These are phyloP conservation scores for Leucopternis melanops DNA, from an alignment of 2,113 vertebrate genomes.

Conservation along the genomic window DNA sequence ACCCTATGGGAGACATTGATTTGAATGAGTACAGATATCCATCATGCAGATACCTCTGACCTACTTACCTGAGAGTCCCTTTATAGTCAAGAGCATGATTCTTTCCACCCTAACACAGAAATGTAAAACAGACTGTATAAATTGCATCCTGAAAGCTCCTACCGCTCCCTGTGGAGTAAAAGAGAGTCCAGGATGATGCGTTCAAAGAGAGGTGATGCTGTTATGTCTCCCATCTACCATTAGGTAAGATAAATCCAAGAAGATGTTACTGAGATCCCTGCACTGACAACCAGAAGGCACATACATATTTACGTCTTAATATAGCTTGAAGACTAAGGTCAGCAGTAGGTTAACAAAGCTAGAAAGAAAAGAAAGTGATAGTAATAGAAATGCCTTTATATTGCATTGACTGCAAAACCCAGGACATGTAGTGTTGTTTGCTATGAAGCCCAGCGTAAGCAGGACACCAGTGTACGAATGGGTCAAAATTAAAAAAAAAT, in stretches of 20 bases:
- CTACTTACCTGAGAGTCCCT: not conserved
- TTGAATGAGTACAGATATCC: not conserved
- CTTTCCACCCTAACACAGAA: not conserved
- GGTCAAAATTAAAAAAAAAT: not conserved
- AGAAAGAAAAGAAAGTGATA: not conserved
- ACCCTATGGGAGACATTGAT: not conserved
- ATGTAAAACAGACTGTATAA: not conserved
- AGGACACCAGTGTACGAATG: not conserved
- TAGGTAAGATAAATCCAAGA: not conserved
- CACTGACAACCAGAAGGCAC: not conserved
- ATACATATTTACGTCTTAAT: not conserved
- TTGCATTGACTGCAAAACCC: not conserved
- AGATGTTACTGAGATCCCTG: not conserved
- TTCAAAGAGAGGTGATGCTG: not conserved
- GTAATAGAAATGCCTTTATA: not conserved
- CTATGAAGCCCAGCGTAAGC: fast-evolving
- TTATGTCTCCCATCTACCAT: not conserved
- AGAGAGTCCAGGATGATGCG: not conserved
- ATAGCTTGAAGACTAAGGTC: not conserved
- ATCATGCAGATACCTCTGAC: not conserved
- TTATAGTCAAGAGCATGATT: not conserved
- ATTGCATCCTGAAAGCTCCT: not conserved
- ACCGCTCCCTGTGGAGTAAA: not conserved
- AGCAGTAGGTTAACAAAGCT: not conserved
- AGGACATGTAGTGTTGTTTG: not conserved